Conservation (phyloP, 2,113 vertebrate genomes). For the Otocyon megalotis region DNA sequence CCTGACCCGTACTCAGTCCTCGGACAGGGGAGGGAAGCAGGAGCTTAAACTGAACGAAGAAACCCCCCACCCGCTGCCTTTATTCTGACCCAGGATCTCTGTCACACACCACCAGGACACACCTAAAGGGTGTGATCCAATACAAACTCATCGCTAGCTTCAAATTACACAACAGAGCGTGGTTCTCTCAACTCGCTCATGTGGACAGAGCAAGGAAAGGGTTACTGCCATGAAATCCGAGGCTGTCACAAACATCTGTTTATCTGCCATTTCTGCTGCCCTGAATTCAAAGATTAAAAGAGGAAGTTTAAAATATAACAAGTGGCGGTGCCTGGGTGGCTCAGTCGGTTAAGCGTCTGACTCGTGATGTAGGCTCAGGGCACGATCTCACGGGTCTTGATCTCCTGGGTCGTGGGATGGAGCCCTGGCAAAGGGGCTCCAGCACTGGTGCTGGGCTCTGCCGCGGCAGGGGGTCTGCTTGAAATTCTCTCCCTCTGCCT, state of each 20-base stretch:
- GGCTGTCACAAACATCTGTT: neutral
- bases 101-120: neutral
- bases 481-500: neutral
- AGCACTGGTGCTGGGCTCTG: neutral
- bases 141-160: neutral
- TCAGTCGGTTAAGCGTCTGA: neutral
- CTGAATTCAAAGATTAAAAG: slow-evolving; percentile 12
- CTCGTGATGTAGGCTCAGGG: neutral
- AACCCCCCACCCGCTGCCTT: neutral
- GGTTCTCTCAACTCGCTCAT: neutral
- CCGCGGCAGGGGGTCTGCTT: neutral
- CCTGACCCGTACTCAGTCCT: neutral
- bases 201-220: neutral
- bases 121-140: neutral
- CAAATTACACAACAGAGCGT: neutral
- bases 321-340: neutral
- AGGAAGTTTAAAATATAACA: slow-evolving; percentile 3
- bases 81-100: neutral
- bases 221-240: neutral
- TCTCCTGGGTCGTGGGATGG: neutral
- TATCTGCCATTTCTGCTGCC: neutral
- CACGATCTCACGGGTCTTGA: neutral
- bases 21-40: neutral
- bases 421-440: neutral
- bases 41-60: neutral